These are phyloP conservation scores for Agrilus planipennis DNA, from an alignment of 1,140 invertebrate species.

Conservation along the genomic window DNA sequence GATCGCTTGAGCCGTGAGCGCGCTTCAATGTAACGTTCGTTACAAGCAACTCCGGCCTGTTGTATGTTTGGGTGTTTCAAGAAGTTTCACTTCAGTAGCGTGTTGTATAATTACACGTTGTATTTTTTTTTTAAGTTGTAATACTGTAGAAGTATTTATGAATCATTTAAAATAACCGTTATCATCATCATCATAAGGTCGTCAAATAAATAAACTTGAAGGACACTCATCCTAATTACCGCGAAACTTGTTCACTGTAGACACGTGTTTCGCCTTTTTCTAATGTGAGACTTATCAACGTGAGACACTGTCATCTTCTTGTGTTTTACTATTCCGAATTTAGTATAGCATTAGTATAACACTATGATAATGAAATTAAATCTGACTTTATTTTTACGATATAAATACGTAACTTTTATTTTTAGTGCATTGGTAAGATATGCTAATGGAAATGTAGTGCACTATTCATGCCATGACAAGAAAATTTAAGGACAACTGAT, in stretches of 20 bases:
- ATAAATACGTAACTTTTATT: constrained; percentile 25
- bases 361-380: too few species aligned
- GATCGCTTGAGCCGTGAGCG: too few species aligned
- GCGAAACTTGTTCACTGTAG: neutral
- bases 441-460: constrained; percentile 84
- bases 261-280: neutral
- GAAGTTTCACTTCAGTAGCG: too few species aligned
- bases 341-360: too few species aligned
- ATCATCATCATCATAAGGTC: too few species aligned
- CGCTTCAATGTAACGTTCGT: too few species aligned
- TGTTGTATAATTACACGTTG: too few species aligned
- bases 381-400: constrained; percentile 11
- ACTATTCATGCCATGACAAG: constrained; percentile 63
- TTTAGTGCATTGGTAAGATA: constrained; percentile 81
- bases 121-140: too few species aligned
- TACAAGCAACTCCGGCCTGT: too few species aligned
- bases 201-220: neutral
- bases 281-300: neutral
- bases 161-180: neutral
- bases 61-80: too few species aligned
- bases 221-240: neutral
- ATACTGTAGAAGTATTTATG: neutral
- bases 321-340: neutral
- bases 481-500: too few species aligned
- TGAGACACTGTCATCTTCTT: neutral